phyloP scores from a whole-genome alignment of 2,113 vertebrate genomes.

The Oreochromis aureus region DNA sequence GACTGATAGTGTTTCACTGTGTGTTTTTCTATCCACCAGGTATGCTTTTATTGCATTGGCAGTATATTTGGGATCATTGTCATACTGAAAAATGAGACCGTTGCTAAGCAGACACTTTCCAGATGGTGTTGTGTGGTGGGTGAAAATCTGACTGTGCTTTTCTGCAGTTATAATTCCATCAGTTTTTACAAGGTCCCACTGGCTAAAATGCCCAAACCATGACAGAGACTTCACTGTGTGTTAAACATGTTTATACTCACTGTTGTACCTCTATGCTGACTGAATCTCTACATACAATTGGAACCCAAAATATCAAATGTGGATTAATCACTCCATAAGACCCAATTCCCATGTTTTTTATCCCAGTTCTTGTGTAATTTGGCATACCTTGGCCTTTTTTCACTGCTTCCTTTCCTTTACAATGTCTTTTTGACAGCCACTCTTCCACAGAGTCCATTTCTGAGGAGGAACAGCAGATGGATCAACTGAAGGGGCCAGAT shows the following conservation, averaged over 20 bases:
- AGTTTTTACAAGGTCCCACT: neutral
- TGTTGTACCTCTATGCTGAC: neutral
- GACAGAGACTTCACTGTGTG: neutral
- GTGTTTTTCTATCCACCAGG: neutral
- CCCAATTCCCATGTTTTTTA: neutral
- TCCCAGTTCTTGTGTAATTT: neutral
- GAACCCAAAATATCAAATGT: neutral
- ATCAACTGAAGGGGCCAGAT: neutral
- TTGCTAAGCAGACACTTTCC: neutral
- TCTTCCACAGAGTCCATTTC: neutral
- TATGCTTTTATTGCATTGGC: neutral
- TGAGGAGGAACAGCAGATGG: neutral
- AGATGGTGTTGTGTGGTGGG: neutral
- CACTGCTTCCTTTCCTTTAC: neutral
- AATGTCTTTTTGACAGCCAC: neutral
- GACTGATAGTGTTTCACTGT: neutral
- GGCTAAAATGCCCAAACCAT: neutral
- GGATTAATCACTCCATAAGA: neutral
- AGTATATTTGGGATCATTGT: neutral
- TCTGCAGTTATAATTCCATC: neutral
- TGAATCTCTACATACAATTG: neutral
- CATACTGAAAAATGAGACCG: neutral
- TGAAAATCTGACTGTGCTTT: neutral
- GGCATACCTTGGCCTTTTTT: neutral
- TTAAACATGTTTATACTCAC: neutral